A percentile compares a stretch with the other conserved stretches of the same genome.
Conservation (phyloP, 2,888 invertebrate genomes). For the Cataglyphis albicans region DNA sequence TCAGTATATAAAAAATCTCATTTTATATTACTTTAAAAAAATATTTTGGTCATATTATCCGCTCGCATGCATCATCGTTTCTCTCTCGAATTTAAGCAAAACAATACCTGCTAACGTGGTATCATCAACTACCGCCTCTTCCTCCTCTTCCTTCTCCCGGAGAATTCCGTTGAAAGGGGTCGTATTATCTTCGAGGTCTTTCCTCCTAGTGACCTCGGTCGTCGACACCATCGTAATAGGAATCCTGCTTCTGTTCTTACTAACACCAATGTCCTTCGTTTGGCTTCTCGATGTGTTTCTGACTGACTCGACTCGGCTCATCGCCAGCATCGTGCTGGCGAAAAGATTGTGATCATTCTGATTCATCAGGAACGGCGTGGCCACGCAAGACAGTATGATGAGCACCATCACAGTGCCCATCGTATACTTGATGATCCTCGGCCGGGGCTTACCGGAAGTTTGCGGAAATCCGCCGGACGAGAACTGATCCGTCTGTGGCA, state of each 20-base stretch:
- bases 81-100: not conserved
- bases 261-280: constrained; percentile 65
- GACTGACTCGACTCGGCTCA: constrained; percentile 63
- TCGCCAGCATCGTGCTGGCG: constrained; percentile 70
- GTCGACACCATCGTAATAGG: constrained; percentile 74
- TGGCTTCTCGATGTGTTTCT: constrained; percentile 63
- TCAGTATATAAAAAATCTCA: not conserved
- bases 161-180: constrained; percentile 45
- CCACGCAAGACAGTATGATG: constrained; percentile 71
- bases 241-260: constrained; percentile 80
- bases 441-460: constrained; percentile 59
- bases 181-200: constrained; percentile 58
- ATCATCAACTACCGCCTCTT: constrained; percentile 38
- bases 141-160: constrained; percentile 55
- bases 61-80: not conserved
- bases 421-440: constrained; percentile 73
- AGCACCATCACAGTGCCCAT: constrained; percentile 73
- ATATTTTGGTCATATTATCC: not conserved
- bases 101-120: constrained; percentile 59
- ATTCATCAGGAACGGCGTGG: constrained; percentile 75
- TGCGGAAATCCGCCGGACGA: constrained; percentile 69
- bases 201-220: constrained; percentile 62
- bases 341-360: constrained; percentile 76
- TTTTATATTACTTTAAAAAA: not conserved
- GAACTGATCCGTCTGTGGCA: constrained; percentile 89